Percentiles rank a stretch among this genome's conserved stretches.
Conservation (phyloP, 2,888 invertebrate species). For the Caenorhabditis sp. region DNA sequence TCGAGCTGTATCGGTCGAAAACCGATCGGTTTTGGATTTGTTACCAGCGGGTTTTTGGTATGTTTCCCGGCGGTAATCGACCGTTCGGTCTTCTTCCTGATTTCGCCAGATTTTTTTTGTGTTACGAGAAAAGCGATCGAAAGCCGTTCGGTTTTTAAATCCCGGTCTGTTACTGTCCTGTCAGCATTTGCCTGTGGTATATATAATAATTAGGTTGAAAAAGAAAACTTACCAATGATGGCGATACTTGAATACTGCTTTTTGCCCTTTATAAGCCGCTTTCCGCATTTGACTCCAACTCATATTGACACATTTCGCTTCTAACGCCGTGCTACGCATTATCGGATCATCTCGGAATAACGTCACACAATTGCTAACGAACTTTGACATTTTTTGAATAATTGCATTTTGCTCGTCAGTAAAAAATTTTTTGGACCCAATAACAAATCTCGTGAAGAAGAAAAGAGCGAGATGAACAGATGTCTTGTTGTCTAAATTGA, state of each 20-base stretch:
- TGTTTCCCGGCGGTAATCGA: too few species aligned
- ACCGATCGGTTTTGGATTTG: too few species aligned
- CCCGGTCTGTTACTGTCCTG: too few species aligned
- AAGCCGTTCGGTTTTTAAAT: too few species aligned
- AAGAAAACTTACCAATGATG: neutral
- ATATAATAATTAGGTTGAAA: too few species aligned
- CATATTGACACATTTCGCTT: conserved; percentile 28
- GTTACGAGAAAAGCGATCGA: too few species aligned
- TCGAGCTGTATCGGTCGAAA: too few species aligned
- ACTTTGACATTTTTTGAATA: conserved; percentile 11
- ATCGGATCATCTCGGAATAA: conserved; percentile 15
- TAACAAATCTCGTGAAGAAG: conserved; percentile 23
- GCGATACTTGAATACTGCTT: neutral
- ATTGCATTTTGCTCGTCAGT: neutral
- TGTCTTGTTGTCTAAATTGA: neutral
- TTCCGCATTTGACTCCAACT: conserved; percentile 22
- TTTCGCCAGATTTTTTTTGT: too few species aligned
- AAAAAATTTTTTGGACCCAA: conserved; percentile 19
- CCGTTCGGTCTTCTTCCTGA: too few species aligned
- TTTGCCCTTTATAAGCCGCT: neutral
- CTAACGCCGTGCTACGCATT: conserved; percentile 22
- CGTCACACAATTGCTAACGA: conserved; percentile 13
- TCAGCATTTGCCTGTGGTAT: too few species aligned
- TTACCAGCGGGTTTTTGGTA: too few species aligned
- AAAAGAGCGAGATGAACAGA: conserved; percentile 21